These are phyloP conservation scores for Neolamprologus variostigma DNA, from an alignment of 2,113 vertebrate species.

Conservation along the genomic window DNA sequence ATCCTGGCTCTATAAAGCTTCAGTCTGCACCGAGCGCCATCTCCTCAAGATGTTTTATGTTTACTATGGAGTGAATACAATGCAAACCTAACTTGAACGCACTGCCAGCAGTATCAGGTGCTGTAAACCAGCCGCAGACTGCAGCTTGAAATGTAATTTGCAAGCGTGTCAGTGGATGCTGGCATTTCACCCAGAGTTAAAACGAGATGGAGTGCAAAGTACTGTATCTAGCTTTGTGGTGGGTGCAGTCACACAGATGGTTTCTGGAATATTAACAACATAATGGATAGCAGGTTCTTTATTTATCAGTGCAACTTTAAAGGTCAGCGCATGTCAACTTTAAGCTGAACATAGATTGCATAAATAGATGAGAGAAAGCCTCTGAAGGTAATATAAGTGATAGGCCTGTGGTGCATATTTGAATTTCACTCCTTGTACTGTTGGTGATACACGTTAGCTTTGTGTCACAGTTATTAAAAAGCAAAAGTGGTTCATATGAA, in stretches of 20 bases:
- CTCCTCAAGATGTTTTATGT: neutral
- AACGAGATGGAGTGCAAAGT: neutral
- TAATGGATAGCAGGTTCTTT: neutral
- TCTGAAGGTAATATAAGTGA: neutral
- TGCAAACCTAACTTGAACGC: neutral
- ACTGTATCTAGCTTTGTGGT: neutral
- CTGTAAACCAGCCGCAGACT: neutral
- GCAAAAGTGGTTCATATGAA: neutral
- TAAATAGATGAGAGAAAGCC: neutral
- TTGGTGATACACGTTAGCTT: neutral
- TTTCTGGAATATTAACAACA: neutral
- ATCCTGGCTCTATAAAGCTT: neutral
- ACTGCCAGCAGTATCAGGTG: neutral
- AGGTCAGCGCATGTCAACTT: neutral
- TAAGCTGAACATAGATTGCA: neutral
- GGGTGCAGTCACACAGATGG: neutral
- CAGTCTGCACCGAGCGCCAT: neutral
- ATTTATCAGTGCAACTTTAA: neutral
- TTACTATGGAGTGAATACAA: neutral
- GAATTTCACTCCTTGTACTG: neutral
- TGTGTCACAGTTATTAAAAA: neutral
- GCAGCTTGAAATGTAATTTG: neutral
- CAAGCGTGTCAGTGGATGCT: neutral
- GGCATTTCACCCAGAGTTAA: neutral
- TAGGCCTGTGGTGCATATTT: neutral